Evolutionary conservation across 2,797 vertebrate species (phyloP).

Genomic region (Spea hammondii): DNA sequence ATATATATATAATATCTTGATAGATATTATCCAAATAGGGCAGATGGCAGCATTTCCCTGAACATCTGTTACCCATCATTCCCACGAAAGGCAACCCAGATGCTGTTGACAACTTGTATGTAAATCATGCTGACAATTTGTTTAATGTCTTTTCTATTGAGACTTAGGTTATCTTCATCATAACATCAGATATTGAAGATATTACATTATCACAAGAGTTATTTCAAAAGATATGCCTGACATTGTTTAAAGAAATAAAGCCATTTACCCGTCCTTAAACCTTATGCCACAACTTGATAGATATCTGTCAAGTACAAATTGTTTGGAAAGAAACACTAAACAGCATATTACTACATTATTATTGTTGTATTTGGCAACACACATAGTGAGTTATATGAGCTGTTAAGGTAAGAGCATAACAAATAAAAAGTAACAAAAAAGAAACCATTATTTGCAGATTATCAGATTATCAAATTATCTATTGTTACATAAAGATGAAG

Average conservation of each 20-base stretch:
- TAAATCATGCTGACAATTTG: conserved; percentile 72
- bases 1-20: conserved; percentile 60
- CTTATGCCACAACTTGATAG: not conserved
- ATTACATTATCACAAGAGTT: conserved; percentile 48
- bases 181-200: conserved; percentile 56
- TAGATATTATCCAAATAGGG: conserved; percentile 60
- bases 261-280: conserved; percentile 37
- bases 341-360: too few species aligned
- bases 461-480: too few species aligned
- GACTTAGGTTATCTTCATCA: conserved; percentile 62
- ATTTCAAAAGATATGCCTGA: conserved; percentile 55
- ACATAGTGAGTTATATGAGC: too few species aligned
- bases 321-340: not conserved
- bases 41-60: conserved; percentile 70
- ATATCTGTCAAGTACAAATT: not conserved
- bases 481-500: too few species aligned
- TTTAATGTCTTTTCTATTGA: conserved; percentile 67
- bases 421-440: too few species aligned
- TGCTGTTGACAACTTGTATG: conserved; percentile 69
- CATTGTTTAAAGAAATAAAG: conserved; percentile 54
- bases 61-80: conserved; percentile 75
- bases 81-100: conserved; percentile 67
- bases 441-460: too few species aligned
- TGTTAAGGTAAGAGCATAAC: too few species aligned
- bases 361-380: too few species aligned